Percentiles rank a stretch among this genome's conserved stretches.
Conservation (phyloP, 2,888 invertebrate genomes). For the Vannuccia rotundouncinata region DNA sequence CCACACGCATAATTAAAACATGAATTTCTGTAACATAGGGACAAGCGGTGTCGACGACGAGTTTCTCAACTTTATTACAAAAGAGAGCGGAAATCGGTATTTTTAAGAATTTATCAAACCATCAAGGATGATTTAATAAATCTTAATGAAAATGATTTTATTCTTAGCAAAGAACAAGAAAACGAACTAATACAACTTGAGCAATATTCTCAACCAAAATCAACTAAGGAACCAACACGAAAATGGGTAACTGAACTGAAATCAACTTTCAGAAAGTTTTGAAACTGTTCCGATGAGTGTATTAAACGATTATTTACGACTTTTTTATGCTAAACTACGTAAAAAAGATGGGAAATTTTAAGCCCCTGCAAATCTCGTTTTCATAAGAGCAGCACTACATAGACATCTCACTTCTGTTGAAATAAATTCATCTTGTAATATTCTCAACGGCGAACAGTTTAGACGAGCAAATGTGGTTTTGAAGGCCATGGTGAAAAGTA, state of each 20-base stretch:
- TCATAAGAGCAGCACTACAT: conserved; percentile 14
- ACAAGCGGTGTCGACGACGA: neutral
- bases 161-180: conserved; percentile 27
- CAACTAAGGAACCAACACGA: conserved; percentile 10
- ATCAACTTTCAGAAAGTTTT: neutral
- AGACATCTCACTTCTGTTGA: conserved; percentile 23
- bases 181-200: conserved; percentile 18
- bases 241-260: conserved; percentile 25
- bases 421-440: neutral
- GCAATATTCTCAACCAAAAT: conserved; percentile 6
- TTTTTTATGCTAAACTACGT: conserved; percentile 21
- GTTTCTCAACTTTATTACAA: neutral
- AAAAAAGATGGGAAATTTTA: conserved; percentile 12
- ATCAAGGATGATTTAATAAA: conserved; percentile 4
- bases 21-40: too few relatives aligned
- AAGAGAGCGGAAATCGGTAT: conserved; percentile 19
- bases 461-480: conserved; percentile 10
- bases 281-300: conserved; percentile 8
- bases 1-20: neutral
- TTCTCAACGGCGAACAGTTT: neutral
- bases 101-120: neutral
- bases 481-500: conserved; percentile 27
- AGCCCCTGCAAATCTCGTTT: conserved; percentile 8
- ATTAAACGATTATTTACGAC: neutral
- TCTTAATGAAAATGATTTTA: neutral